Conservation (phyloP, 2,797 vertebrate species). For the Dicrostonyx torquatus region DNA sequence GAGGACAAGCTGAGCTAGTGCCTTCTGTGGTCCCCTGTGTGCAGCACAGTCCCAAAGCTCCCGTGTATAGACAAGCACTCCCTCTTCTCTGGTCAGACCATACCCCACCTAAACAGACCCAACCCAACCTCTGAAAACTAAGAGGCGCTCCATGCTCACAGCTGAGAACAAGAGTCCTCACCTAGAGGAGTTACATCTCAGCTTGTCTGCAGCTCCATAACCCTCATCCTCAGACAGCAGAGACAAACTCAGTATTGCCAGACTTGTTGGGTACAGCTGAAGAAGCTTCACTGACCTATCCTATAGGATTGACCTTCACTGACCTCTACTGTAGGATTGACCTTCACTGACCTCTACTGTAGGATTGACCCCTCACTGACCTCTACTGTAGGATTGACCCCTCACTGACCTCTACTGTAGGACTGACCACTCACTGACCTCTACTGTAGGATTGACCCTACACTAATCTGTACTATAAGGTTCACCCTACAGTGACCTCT, state of each 20-base stretch:
- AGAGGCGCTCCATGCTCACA: neutral
- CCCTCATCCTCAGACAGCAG: no score
- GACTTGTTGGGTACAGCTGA: neutral
- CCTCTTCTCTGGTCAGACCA: neutral
- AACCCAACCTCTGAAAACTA: neutral
- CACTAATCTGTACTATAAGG: neutral
- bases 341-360: neutral
- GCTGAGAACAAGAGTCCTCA: neutral
- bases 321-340: neutral
- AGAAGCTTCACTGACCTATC: neutral
- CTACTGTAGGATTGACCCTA: neutral
- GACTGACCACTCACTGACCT: neutral
- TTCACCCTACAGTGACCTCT: no score
- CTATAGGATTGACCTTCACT: neutral
- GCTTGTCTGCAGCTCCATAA: neutral
- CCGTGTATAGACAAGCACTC: no score
- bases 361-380: neutral
- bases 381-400: neutral
- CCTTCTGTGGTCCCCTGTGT: neutral
- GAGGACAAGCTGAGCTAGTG: no score
- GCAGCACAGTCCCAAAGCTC: neutral
- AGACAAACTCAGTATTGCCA: no score
- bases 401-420: neutral
- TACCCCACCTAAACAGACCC: no score
- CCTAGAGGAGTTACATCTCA: neutral